Conservation (phyloP, 2,888 invertebrate genomes). For the Fissipunctia ypsillon region DNA sequence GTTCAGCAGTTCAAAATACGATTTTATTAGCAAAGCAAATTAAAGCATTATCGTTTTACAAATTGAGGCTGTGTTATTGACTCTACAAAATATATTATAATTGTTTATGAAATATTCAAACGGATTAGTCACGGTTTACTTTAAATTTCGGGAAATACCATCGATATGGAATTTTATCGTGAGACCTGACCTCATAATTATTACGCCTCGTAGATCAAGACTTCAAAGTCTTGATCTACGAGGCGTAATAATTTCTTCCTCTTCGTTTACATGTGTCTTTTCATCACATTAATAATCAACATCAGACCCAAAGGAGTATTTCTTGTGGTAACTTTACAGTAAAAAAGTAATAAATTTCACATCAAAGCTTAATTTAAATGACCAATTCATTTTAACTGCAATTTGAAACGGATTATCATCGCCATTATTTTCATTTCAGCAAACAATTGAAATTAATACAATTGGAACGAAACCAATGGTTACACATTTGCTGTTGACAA, state of each 20-base stretch:
- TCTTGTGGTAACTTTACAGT: background rate
- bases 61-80: conserved; percentile 18
- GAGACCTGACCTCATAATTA: conserved; percentile 43
- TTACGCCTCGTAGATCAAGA: conserved; percentile 10
- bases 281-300: background rate
- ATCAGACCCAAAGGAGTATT: background rate
- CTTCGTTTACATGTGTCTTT: background rate
- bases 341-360: background rate
- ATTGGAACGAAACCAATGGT: conserved; percentile 24
- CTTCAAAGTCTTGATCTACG: conserved; percentile 9
- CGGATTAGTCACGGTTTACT: conserved; percentile 47
- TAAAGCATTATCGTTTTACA: conserved; percentile 12
- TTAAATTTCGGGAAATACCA: conserved; percentile 53
- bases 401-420: conserved; percentile 17
- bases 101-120: conserved; percentile 37
- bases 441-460: conserved; percentile 26
- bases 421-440: conserved; percentile 8
- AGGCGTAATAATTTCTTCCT: conserved; percentile 22
- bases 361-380: conserved; percentile 23
- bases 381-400: conserved; percentile 17
- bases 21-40: background rate
- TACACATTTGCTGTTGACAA: conserved; percentile 34
- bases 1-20: background rate
- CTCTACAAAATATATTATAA: conserved; percentile 17
- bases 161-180: conserved; percentile 34